Base-by-base conservation (phyloP, 92 coral and sea anemone genomes). In the Phenganax stokvisi region DNA sequence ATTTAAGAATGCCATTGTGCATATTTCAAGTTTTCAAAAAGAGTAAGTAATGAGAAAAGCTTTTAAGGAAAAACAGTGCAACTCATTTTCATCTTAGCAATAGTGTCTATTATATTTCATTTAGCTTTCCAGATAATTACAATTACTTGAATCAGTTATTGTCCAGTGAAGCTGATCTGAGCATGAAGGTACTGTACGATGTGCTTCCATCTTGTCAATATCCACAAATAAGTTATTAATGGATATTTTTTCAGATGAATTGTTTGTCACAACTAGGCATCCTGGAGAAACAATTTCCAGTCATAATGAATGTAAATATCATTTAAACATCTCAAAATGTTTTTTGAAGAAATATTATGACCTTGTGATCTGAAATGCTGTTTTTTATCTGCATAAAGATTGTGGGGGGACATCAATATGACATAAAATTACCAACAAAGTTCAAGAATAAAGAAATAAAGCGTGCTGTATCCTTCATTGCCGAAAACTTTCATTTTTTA, bases 391-490 rank as follows among this genome's bases (percentile, higher is more conserved):
- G 85, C 68, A 85, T 58, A 71, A 59, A 61, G 92, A 87, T 67
- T 87, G 83, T 76, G 82, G 89, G 57, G 57, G 88, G 64, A 87
- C 87, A 37, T 60, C 85, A 12, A 47, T 80, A 30, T 80, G 74
- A 59, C 51, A 55, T 28, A 10, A 44, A 27, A 51, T 84, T 93
- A 56, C 93, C 97, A 37, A 72, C 60, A 12, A 91, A 84, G 53
- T 90, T 94, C 77, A 91, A 92, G 76, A 81, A 87, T 51, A 89
- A 83, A 76, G 98, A 94, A 84, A 85, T 94, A n/a, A 94, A 89
- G 68, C 86, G 98, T 53, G 91, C 97, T 10, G 80, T 91, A 27
- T 94, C 98, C 20, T 94, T 91, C 74, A 83, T 90, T 58, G 90
- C 88, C 89, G 98, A 94, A 75, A 94, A 91, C 78, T 83, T 85